phyloP scores from a whole-genome alignment of 1,140 invertebrate species.

The Apis laboriosa region DNA sequence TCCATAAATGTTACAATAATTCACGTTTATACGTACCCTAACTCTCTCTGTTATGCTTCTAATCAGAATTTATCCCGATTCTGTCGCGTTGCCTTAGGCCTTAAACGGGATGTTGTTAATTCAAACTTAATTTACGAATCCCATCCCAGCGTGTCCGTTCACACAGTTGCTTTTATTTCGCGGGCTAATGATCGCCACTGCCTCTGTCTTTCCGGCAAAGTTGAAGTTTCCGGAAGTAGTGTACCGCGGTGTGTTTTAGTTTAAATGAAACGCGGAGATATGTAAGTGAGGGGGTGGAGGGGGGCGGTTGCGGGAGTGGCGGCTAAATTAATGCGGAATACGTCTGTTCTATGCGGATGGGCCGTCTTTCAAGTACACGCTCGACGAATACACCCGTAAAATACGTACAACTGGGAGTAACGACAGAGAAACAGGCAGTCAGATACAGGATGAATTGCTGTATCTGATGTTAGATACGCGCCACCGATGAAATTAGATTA shows the following conservation, averaged over 20 bases:
- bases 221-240: slow-evolving; percentile 19
- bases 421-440: slow-evolving; percentile 13
- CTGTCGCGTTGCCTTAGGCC: neutral
- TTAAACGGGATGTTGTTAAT: slow-evolving; percentile 18
- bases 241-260: slow-evolving; percentile 10
- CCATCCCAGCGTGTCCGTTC: neutral
- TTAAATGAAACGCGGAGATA: slow-evolving; percentile 2
- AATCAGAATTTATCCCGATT: neutral
- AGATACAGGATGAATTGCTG: slow-evolving; percentile 2
- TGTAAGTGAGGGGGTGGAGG: neutral
- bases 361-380: slow-evolving; percentile 25
- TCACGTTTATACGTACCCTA: neutral
- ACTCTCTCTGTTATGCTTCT: neutral
- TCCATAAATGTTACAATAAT: neutral
- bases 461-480: slow-evolving; percentile 10
- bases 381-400: slow-evolving; percentile 19
- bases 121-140: slow-evolving; percentile 31
- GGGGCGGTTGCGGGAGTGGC: neutral
- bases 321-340: slow-evolving; percentile 36
- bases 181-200: slow-evolving; percentile 14
- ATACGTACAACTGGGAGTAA: neutral
- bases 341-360: slow-evolving; percentile 11
- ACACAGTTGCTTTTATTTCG: neutral
- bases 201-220: slow-evolving; percentile 19
- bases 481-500: slow-evolving; percentile 11